Evolutionary conservation across 2,113 vertebrate species (phyloP), one percentile per base, ranked within the genome.

Genomic region (Tachysurus fulvidraco): DNA sequence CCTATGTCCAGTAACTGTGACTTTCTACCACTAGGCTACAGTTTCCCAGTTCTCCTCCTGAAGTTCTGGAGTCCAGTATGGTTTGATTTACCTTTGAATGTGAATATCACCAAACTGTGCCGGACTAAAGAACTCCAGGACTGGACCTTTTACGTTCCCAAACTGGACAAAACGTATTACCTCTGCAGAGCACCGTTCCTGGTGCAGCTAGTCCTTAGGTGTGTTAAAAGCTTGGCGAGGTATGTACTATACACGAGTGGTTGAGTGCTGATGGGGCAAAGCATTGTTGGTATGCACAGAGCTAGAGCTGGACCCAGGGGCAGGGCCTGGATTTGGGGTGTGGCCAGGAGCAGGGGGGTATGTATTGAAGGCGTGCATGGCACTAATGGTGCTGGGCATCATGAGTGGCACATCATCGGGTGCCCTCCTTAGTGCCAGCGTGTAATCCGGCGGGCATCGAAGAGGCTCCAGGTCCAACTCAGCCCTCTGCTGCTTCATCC

Each of bases 321-420:
- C 96, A 0, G 83, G 83, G 28, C 83, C 83, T 74, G 52, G 83
- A 74, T 84, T 84, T 36, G 69, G 83, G 52, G 54, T 84, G 83
- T 84, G 83, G 93, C 97, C 96, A 88, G 98, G 97, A 92, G 97
- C 96, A 0, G 95, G 90, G 0, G 97, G 98, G 91, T 98, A 99
- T 30, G 98, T 98, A 92, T 99, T 99, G 95, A 99, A 99, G 93
- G 98, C 97, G 93, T 99, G 97, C 95, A 99, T 99, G 95, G 97
- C 96, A 93, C 97, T 96, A 95, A 99, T 98, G 94, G 97, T 98
- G 94, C 97, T 99, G 92, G 98, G 98, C 90, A 98, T 99, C 97
- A 99, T 99, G 95, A 99, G 94, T 44, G 98, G 97, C 92, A 99
- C 96, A 83, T 99, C 98, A 91, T 99, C 98, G 55, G 98, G 98